Percentiles rank a stretch among this genome's conserved stretches.
These are phyloP conservation scores for Dreissena polymorpha DNA, from an alignment of 1,140 invertebrate genomes.

Conservation along the genomic window DNA sequence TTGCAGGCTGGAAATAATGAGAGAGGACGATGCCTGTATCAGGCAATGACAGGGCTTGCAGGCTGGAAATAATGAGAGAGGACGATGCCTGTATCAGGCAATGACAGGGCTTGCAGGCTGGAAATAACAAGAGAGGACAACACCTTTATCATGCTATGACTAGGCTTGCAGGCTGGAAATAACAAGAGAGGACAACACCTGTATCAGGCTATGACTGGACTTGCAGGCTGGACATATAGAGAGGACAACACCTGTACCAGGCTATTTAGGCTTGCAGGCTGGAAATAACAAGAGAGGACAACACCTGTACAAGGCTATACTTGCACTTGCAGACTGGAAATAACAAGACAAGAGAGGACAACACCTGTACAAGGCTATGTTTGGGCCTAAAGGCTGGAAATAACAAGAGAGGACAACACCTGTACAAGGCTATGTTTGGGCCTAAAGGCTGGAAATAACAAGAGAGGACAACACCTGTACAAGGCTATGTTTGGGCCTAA, in stretches of 20 bases:
- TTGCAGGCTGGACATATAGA: too few relatives aligned
- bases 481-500: constrained; percentile 57
- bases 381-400: constrained; percentile 62
- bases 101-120: neutral
- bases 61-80: neutral
- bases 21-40: neutral
- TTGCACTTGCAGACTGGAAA: constrained; percentile 62
- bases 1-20: constrained; percentile 62
- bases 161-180: too few relatives aligned
- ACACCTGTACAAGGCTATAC: constrained; percentile 47
- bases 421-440: constrained; percentile 49
- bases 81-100: neutral
- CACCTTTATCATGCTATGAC: neutral
- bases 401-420: constrained; percentile 24
- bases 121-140: neutral
- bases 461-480: constrained; percentile 27
- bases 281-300: too few relatives aligned
- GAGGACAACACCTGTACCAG: too few relatives aligned
- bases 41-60: neutral
- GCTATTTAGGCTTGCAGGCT: too few relatives aligned
- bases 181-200: too few relatives aligned
- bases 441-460: constrained; percentile 62
- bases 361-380: constrained; percentile 49
- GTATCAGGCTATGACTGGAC: too few relatives aligned
- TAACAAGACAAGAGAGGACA: constrained; percentile 8